Percentiles rank a stretch among this genome's conserved stretches.
Conservation (phyloP, 2,888 invertebrate genomes). For the Julus scanicus region DNA sequence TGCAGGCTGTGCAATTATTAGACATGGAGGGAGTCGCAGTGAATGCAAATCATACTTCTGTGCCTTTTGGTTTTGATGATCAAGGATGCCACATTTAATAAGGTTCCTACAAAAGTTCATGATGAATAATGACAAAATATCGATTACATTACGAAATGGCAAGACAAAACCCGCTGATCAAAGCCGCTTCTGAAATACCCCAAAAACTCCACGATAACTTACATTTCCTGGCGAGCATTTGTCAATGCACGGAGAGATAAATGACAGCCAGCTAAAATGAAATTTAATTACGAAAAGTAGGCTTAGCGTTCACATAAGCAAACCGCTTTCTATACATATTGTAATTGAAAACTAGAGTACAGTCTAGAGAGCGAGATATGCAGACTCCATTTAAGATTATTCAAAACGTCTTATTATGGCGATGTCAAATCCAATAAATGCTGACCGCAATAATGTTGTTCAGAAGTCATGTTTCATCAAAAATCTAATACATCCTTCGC, state of each 20-base stretch:
- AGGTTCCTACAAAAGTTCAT: slow-evolving; percentile 36
- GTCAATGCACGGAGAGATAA: slow-evolving; percentile 7
- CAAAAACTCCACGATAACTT: not conserved
- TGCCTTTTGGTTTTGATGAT: slow-evolving; percentile 20
- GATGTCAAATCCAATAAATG: not conserved
- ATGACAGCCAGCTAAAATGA: slow-evolving; percentile 7
- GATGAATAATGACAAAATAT: slow-evolving; percentile 39
- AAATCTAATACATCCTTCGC: not conserved
- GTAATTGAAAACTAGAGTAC: not conserved
- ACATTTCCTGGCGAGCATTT: not conserved
- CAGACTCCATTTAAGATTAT: not conserved
- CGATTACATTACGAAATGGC: slow-evolving; percentile 27
- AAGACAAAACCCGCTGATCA: not conserved
- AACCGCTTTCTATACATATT: not conserved
- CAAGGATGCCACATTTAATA: slow-evolving; percentile 11
- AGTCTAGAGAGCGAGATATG: too few species aligned
- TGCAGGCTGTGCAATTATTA: slow-evolving; percentile 21
- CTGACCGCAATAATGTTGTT: not conserved
- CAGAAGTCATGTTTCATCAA: not conserved
- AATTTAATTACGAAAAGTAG: slow-evolving; percentile 17
- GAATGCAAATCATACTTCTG: slow-evolving; percentile 36
- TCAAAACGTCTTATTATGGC: slow-evolving; percentile 10
- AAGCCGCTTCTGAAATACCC: not conserved
- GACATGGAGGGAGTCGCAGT: not conserved
- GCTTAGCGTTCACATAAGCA: not conserved